Percentiles rank a stretch among this genome's conserved stretches.
Evolutionary conservation across 2,797 vertebrate species (phyloP).

Genomic region (Nasua narica): DNA sequence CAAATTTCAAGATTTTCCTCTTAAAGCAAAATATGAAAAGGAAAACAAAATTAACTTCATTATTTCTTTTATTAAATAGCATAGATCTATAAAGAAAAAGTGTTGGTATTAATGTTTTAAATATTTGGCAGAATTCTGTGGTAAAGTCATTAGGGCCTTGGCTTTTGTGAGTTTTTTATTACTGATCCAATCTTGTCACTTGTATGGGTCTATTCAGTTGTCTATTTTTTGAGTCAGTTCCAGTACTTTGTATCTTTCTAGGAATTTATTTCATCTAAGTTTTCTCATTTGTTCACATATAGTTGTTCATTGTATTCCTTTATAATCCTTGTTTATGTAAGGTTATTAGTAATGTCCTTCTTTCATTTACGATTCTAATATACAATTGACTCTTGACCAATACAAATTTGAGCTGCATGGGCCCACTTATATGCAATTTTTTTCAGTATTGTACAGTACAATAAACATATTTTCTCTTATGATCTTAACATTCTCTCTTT

Average conservation of each 20-base stretch:
- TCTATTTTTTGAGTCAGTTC: not conserved
- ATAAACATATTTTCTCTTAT: not conserved
- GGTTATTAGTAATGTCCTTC: not conserved
- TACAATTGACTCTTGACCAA: not conserved
- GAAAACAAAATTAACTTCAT: not conserved
- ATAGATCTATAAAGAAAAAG: not conserved
- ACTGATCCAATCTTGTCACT: not conserved
- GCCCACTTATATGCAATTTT: not conserved
- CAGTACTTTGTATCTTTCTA: not conserved
- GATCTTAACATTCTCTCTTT: not conserved
- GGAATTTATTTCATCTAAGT: not conserved
- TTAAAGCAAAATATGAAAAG: constrained; percentile 1
- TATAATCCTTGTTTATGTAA: not conserved
- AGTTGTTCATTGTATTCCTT: not conserved
- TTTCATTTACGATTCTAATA: not conserved
- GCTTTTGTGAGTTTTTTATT: not conserved
- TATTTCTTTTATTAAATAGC: not conserved
- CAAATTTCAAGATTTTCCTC: constrained; percentile 30
- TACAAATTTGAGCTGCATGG: not conserved
- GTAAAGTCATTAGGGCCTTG: not conserved
- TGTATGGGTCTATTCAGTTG: not conserved
- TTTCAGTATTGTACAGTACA: not conserved
- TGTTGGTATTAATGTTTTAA: not conserved
- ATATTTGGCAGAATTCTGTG: not conserved
- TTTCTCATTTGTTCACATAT: not conserved